Percentiles rank a stretch among this genome's conserved stretches.
Evolutionary conservation across 2,888 invertebrate species (phyloP).

Genomic region (Drosophila subquinaria): DNA sequence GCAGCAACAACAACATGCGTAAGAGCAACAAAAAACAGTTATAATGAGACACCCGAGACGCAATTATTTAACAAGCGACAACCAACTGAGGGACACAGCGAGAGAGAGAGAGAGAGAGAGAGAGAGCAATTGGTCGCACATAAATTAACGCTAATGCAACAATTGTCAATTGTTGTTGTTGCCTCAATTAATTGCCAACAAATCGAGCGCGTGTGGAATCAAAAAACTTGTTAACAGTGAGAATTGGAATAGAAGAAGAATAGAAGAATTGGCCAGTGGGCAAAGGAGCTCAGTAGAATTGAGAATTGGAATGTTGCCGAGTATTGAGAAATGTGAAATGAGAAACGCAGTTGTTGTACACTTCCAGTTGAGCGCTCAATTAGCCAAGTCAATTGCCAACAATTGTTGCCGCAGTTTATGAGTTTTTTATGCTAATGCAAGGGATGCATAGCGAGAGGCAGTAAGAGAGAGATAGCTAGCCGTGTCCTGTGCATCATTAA

Average conservation of each 20-base stretch:
- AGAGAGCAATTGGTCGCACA: slow-evolving; percentile 26
- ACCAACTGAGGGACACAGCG: not conserved
- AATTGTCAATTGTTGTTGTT: slow-evolving; percentile 51
- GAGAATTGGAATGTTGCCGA: not conserved
- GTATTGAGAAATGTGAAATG: slow-evolving; percentile 12
- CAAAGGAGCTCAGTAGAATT: not conserved
- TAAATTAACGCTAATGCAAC: slow-evolving; percentile 59
- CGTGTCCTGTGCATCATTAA: slow-evolving; percentile 36
- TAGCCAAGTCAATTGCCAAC: slow-evolving; percentile 51
- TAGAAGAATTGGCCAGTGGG: slow-evolving; percentile 7
- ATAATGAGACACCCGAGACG: slow-evolving; percentile 59
- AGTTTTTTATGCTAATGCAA: slow-evolving; percentile 75
- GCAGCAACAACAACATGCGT: slow-evolving; percentile 23
- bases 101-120: slow-evolving; percentile 11
- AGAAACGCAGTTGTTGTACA: slow-evolving; percentile 1
- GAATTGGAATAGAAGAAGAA: not conserved
- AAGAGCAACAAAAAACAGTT: slow-evolving; percentile 35
- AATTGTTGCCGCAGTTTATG: slow-evolving; percentile 60
- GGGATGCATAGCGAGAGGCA: slow-evolving; percentile 19
- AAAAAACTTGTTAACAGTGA: slow-evolving; percentile 6
- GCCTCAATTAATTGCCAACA: slow-evolving; percentile 74
- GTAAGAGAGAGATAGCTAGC: not conserved
- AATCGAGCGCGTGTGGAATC: slow-evolving; percentile 54
- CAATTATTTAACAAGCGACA: slow-evolving; percentile 43
- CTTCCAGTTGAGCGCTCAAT: slow-evolving; percentile 68